These are phyloP conservation scores for Ophioderma brevispina DNA, from an alignment of 35 echinoderm and acorn worm genomes.

Conservation along the genomic window DNA sequence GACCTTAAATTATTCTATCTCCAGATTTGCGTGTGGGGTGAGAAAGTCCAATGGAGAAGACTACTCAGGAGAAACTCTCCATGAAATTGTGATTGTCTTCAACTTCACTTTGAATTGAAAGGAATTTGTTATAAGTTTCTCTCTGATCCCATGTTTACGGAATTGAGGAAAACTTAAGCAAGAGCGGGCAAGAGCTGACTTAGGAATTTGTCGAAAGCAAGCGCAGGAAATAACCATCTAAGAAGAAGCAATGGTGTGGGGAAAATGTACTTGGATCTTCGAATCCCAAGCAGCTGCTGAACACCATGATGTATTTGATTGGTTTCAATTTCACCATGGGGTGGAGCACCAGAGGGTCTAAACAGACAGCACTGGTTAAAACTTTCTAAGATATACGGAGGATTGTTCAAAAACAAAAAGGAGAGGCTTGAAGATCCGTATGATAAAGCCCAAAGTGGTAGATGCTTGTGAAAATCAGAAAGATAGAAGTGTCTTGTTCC, in stretches of 20 bases:
- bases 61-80: conserved; percentile 18
- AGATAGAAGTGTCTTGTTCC: not conserved
- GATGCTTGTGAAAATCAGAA: not conserved
- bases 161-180: conserved; percentile 15
- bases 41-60: conserved; percentile 22
- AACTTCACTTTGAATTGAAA: conserved; percentile 7
- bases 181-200: not conserved
- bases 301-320: conserved; percentile 21
- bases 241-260: conserved; percentile 12
- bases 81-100: conserved; percentile 18
- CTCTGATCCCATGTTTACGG: not conserved
- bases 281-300: not conserved
- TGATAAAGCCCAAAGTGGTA: conserved; percentile 11
- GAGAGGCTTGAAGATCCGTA: conserved; percentile 4
- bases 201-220: conserved; percentile 14
- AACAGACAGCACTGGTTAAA: conserved; percentile 2
- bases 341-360: conserved; percentile 14
- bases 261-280: not conserved
- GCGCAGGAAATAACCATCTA: conserved; percentile 2
- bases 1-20: conserved; percentile 1
- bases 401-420: conserved; percentile 21
- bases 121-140: not conserved
- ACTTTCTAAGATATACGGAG: conserved; percentile 24
- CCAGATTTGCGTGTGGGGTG: conserved; percentile 9
- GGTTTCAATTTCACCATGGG: conserved; percentile 27